Evolutionary conservation across 2,797 vertebrate species (phyloP).

Genomic region (Tiaroga cobitis): DNA sequence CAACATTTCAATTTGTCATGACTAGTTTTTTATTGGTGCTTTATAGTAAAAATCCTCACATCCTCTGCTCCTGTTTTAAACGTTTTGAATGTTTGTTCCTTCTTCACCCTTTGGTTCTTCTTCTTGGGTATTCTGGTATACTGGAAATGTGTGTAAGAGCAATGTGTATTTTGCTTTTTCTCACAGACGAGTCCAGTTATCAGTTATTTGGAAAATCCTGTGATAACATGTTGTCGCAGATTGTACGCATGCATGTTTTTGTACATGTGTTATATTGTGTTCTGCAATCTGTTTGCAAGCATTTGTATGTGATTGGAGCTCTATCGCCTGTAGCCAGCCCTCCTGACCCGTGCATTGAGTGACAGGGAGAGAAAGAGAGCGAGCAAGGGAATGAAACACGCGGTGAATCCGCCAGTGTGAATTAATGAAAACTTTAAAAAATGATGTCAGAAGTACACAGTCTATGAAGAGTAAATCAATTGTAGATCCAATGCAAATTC

Average conservation of each 20-base stretch:
- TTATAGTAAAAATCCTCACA: not conserved
- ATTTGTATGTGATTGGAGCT: conserved; percentile 36
- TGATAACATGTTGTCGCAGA: conserved; percentile 28
- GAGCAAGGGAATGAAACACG: not conserved
- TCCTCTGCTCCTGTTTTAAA: conserved; percentile 3
- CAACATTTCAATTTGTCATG: not conserved
- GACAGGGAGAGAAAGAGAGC: not conserved
- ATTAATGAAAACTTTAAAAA: conserved; percentile 18
- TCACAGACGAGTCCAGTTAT: conserved; percentile 19
- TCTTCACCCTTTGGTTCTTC: conserved; percentile 43
- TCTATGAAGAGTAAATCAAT: not conserved
- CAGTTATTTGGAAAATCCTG: conserved; percentile 41
- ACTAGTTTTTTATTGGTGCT: conserved; percentile 7
- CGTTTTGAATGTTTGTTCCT: not conserved
- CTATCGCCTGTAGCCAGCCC: conserved; percentile 31
- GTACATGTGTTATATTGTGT: not conserved
- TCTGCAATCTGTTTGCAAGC: conserved; percentile 13
- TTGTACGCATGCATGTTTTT: conserved; percentile 33
- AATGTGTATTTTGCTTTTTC: conserved; percentile 25
- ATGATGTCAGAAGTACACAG: conserved; percentile 4
- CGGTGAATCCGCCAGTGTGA: not conserved
- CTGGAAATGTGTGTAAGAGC: conserved; percentile 13
- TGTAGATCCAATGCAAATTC: conserved; percentile 13
- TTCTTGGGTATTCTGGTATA: conserved; percentile 8
- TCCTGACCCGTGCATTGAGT: conserved; percentile 8